Percentiles rank a stretch among this genome's conserved stretches.
Conservation (phyloP, 1,140 invertebrate species). For the Bombyx mandarina region DNA sequence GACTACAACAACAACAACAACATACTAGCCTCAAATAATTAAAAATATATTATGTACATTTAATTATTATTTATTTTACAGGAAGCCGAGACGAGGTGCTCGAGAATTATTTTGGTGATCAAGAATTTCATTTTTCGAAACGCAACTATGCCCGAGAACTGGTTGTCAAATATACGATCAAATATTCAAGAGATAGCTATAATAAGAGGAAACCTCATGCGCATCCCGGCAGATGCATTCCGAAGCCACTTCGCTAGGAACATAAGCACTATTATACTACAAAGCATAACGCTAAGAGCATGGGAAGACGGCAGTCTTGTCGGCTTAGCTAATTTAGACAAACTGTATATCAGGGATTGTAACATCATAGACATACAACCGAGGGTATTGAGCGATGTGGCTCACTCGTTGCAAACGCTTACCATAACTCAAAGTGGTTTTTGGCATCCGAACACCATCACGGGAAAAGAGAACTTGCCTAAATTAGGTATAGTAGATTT, state of each 20-base stretch:
- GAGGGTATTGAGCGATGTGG: conserved; percentile 30
- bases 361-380: conserved; percentile 22
- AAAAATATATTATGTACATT: no score
- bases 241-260: conserved; percentile 28
- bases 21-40: no score
- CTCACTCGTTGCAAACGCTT: conserved; percentile 33
- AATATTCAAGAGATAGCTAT: conserved; percentile 34
- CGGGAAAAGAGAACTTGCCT: conserved; percentile 25
- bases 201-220: conserved; percentile 38
- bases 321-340: conserved; percentile 34
- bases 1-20: no score
- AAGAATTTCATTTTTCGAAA: conserved; percentile 31
- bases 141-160: conserved; percentile 34
- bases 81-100: conserved; percentile 26
- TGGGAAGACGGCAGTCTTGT: conserved; percentile 33
- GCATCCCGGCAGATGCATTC: conserved; percentile 39
- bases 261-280: conserved; percentile 26
- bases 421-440: conserved; percentile 27
- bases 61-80: conserved; percentile 22
- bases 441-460: conserved; percentile 44
- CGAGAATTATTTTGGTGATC: conserved; percentile 24
- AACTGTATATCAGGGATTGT: conserved; percentile 32
- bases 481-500: conserved; percentile 37
- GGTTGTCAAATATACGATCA: conserved; percentile 27
- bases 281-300: conserved; percentile 26